Evolutionary conservation across 1,140 invertebrate genomes (phyloP).

Genomic region (Sycophila sp.): DNA sequence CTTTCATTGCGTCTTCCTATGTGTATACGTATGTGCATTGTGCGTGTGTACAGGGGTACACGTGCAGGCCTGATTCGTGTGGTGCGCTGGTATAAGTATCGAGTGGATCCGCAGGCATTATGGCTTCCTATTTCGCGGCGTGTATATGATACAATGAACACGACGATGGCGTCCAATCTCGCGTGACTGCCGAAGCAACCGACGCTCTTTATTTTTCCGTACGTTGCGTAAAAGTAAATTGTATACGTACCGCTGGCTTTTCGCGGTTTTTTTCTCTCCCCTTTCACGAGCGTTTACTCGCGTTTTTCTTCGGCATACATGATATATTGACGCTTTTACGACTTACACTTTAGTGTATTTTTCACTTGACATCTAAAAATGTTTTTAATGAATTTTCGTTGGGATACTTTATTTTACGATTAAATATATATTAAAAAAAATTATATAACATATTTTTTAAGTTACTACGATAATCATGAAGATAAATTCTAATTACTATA

Average conservation of each 20-base stretch:
- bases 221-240: not conserved
- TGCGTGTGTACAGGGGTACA: not conserved
- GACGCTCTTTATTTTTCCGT: not conserved
- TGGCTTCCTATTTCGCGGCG: conserved; percentile 12
- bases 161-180: conserved; percentile 7
- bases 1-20: not conserved
- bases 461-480: too few relatives aligned
- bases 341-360: too few relatives aligned
- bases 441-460: too few relatives aligned
- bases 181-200: conserved; percentile 5
- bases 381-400: too few relatives aligned
- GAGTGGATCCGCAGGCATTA: conserved; percentile 20
- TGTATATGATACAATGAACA: conserved; percentile 1
- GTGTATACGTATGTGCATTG: not conserved
- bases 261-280: conserved; percentile 15
- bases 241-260: conserved; percentile 14
- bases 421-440: too few relatives aligned
- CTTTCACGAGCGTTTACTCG: not conserved
- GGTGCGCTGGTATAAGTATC: too few relatives aligned
- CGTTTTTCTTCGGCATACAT: not conserved
- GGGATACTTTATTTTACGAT: too few relatives aligned
- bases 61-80: not conserved
- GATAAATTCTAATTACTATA: too few relatives aligned
- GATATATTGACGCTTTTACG: too few relatives aligned
- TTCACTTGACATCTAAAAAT: not conserved